Base-by-base conservation (phyloP, 2,797 vertebrate species). In the Thalassophryne amazonica region DNA sequence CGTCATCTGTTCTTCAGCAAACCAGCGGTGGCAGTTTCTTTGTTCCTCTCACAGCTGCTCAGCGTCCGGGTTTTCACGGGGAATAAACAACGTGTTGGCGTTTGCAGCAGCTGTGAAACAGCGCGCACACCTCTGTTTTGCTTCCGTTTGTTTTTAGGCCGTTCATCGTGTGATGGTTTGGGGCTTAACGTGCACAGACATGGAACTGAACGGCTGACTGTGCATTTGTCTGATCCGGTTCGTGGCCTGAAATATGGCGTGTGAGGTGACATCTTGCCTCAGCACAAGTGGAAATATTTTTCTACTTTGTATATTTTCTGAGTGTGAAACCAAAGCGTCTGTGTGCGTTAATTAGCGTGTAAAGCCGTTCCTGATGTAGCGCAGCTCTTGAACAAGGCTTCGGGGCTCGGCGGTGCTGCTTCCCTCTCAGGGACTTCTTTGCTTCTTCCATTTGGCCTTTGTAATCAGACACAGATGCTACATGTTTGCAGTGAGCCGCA, bases 391-490 rank as follows among this genome's bases (percentile, higher is more conserved):
- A 92, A 89, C 81, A 84, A 89, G 84, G 48, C 31, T 74, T 79
- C 29, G 76, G 64, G 23, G 49, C 56, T 27, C 64, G 4, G 19
- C 46, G 56, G 89, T 82, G 88, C 85, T 70, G 72, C 70, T 69
- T 76, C 67, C 61, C 56, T 52, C 72, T 75, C 65, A 2, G 57
- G 51, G n/a, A n/a, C n/a, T n/a, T 25, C 19, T n/a, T 77, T 87
- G 91, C 93, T 92, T 91, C 90, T 92, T 93, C 91, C 86, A 91
- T 92, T 91, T 89, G 86, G 88, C 91, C 88, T 85, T 88, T 88
- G 85, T 96, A 95, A 96, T 94, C 91, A 89, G 87, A 91, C 84
- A 94, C 93, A 96, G 92, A 92, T 94, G 93, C 60, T 75, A 43
- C 14, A 7, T 94, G 93, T 95, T 95, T 94, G 94, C 88, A 89